Evolutionary conservation across 2,888 invertebrate genomes (phyloP).

Genomic region (Drosophila lacicola): DNA sequence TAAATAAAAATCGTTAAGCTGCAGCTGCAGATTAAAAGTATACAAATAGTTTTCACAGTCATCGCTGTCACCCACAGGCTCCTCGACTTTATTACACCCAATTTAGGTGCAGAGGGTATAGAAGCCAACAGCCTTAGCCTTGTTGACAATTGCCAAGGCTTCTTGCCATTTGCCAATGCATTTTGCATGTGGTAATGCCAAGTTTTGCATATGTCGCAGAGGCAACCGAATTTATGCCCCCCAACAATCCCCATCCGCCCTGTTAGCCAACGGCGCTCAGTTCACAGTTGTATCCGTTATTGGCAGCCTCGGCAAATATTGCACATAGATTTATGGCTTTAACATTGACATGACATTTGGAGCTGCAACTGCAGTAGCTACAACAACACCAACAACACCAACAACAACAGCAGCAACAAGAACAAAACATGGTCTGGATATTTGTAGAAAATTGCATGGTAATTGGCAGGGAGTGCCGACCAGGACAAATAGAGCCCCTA

Average conservation of each 20-base stretch:
- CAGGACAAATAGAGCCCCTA: constrained; percentile 8
- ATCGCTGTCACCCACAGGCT: too few relatives aligned
- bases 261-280: not conserved
- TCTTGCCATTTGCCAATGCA: constrained; percentile 37
- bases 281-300: constrained; percentile 29
- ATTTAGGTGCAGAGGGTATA: constrained; percentile 2
- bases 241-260: not conserved
- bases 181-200: constrained; percentile 56
- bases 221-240: constrained; percentile 10
- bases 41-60: not conserved
- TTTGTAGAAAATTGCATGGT: constrained; percentile 57
- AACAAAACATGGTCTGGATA: constrained; percentile 31
- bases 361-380: constrained; percentile 30
- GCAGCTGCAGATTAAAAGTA: not conserved
- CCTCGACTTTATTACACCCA: not conserved
- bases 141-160: constrained; percentile 29
- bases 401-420: constrained; percentile 1
- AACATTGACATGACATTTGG: constrained; percentile 69
- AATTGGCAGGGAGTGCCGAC: constrained; percentile 49
- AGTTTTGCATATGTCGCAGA: constrained; percentile 54
- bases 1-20: not conserved
- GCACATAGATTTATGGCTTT: constrained; percentile 68
- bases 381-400: constrained; percentile 8
- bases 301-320: constrained; percentile 59
- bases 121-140: constrained; percentile 13